These are phyloP conservation scores for Phengaris alcon DNA, from an alignment of 2,888 invertebrate genomes.

Conservation along the genomic window DNA sequence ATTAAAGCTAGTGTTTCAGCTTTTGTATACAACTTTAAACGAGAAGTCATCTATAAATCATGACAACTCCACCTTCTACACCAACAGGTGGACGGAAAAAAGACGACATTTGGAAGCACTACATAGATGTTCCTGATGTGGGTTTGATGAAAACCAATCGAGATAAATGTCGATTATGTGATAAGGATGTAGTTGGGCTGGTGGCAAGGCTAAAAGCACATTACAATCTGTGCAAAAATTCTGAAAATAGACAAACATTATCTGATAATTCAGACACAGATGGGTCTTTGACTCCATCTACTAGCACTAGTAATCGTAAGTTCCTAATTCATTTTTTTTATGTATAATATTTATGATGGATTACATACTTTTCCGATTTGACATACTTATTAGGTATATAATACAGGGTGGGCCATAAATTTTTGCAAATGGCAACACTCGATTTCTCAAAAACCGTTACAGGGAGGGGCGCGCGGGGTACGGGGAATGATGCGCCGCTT, in stretches of 20 bases:
- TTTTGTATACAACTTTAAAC: slow-evolving; percentile 1
- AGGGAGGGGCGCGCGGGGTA: no score
- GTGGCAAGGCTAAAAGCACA: slow-evolving; percentile 1
- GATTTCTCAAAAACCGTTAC: no score
- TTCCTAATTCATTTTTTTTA: not conserved
- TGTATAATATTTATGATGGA: not conserved
- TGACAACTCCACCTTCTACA: not conserved
- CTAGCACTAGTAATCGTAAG: no score
- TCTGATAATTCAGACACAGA: no score
- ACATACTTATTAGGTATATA: no score
- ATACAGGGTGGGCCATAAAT: no score
- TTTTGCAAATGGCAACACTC: no score
- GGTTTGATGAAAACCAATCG: not conserved
- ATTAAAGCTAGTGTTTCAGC: not conserved
- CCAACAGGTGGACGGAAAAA: not conserved
- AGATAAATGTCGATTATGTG: not conserved
- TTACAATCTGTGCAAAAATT: not conserved
- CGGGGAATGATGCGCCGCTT: no score
- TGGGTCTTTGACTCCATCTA: no score
- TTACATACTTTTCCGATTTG: no score
- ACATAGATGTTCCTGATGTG: not conserved
- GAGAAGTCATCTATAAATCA: slow-evolving; percentile 1
- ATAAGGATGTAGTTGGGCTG: not conserved
- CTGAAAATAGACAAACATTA: not conserved
- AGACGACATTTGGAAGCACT: slow-evolving; percentile 1